Percentiles rank a stretch among this genome's conserved stretches.
phyloP scores from a whole-genome alignment of 2,888 invertebrate species.

The Caenorhabditis sp. region DNA sequence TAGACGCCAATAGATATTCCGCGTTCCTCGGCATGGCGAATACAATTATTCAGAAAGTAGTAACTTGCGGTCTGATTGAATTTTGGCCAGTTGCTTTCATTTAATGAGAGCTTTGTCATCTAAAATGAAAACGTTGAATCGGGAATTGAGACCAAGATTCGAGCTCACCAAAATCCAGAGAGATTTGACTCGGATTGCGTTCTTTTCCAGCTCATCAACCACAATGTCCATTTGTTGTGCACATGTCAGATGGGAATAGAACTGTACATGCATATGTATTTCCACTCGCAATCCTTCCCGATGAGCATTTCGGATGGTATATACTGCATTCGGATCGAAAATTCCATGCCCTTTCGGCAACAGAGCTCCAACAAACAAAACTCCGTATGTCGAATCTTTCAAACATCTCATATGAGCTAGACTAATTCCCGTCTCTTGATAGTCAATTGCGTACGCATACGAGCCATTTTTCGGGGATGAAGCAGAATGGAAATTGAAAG shows the following conservation, averaged over 20 bases:
- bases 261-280: constrained; percentile 60
- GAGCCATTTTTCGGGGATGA: neutral
- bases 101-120: neutral
- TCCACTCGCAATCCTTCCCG: constrained; percentile 53
- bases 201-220: constrained; percentile 37
- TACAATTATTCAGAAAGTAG: constrained; percentile 54
- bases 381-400: neutral
- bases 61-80: constrained; percentile 37
- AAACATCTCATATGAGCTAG: neutral
- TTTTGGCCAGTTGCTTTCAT: neutral
- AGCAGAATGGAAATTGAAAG: neutral
- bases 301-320: constrained; percentile 54
- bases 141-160: no score
- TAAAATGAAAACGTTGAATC: no score
- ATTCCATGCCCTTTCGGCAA: constrained; percentile 37
- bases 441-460: neutral
- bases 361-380: constrained; percentile 34
- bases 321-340: constrained; percentile 42
- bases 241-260: constrained; percentile 28
- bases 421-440: neutral
- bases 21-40: constrained; percentile 22
- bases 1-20: constrained; percentile 17
- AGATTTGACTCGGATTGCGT: constrained; percentile 48
- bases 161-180: constrained; percentile 62
- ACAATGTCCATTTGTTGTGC: constrained; percentile 56